Evolutionary conservation across 2,888 invertebrate genomes (phyloP), one percentile per base, ranked within the genome.

Genomic region (Eledona agricola): DNA sequence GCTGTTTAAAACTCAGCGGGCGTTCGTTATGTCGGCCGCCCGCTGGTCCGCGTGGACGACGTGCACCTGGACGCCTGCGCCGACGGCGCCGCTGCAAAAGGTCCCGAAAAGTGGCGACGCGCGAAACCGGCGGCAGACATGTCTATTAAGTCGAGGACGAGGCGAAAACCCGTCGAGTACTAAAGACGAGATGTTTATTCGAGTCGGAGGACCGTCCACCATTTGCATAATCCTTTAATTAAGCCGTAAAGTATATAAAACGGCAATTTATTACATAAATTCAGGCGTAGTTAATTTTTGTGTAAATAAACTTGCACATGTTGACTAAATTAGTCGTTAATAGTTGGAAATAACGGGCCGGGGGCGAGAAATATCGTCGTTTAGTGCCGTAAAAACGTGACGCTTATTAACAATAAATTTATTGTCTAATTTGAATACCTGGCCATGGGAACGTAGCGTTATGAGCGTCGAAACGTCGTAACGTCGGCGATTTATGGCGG

Each of bases 1-100:
- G 73, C 72, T 74, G 74, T 70, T 73, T 69, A 62, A 69, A 66
- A 58, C 69, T 43, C 72, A 70, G 72, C 71, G 60, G 71, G 71
- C 67, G 69, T 67, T 68, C 72, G 66, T 68, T 67, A 71, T 66
- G 62, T 61, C 56, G 69, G 63, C 62, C 65, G 62, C 71, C 69
- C 63, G 70, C 70, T 69, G 70, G 51, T 55, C 40, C 34, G 37
- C 43, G 29, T 26, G 34, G 34, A 32, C 47, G 40, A 31, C 52
- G 38, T 7, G 45, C 51, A 51, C 51, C 51, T 51, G 51, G 51
- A 51, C 43, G 37, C 43, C 50, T 40, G 32, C 50, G 37, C 47
- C 47, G 50, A 49, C 9, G 26, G 22, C 28, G 10, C 20, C 7
- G n/a, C n/a, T n/a, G n/a, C 29, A 16, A 50, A 34, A 26, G 4